Evolutionary conservation across 1,140 invertebrate species (phyloP).

Genomic region (Chelonus insularis): DNA sequence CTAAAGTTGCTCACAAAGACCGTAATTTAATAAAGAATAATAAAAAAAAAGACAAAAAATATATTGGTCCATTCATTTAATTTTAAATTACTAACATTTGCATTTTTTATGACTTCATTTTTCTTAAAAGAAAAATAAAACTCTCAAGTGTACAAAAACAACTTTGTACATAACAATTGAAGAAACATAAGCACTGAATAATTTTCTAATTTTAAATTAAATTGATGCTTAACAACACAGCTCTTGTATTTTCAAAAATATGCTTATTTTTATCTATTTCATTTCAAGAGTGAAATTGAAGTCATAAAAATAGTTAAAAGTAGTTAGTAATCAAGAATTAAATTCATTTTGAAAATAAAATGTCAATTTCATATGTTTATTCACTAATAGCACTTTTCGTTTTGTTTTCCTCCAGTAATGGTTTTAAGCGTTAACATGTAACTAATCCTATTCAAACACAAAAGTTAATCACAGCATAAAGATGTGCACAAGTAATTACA

Average conservation of each 20-base stretch:
- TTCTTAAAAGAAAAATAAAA: too few relatives aligned
- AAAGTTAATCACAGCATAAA: constrained; percentile 24
- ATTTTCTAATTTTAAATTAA: too few relatives aligned
- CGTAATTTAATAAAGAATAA: constrained; percentile 13
- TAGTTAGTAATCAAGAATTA: neutral
- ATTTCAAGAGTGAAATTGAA: too few relatives aligned
- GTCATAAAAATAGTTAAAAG: neutral
- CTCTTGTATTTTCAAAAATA: too few relatives aligned
- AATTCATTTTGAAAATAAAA: neutral
- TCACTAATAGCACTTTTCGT: constrained; percentile 41
- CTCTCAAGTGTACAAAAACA: too few relatives aligned
- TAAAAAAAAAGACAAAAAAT: constrained; percentile 20
- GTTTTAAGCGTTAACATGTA: neutral
- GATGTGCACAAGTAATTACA: neutral
- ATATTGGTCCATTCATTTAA: constrained; percentile 35
- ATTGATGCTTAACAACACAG: too few relatives aligned
- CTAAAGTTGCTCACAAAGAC: too few relatives aligned
- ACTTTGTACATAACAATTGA: too few relatives aligned
- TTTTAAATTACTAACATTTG: neutral
- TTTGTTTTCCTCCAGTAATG: constrained; percentile 1
- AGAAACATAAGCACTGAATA: too few relatives aligned
- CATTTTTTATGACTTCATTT: too few relatives aligned
- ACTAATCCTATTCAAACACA: constrained; percentile 7
- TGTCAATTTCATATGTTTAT: neutral
- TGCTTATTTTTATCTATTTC: too few relatives aligned